These are phyloP conservation scores for Tanypteryx hageni DNA, from an alignment of 2,888 invertebrate genomes.

Conservation along the genomic window DNA sequence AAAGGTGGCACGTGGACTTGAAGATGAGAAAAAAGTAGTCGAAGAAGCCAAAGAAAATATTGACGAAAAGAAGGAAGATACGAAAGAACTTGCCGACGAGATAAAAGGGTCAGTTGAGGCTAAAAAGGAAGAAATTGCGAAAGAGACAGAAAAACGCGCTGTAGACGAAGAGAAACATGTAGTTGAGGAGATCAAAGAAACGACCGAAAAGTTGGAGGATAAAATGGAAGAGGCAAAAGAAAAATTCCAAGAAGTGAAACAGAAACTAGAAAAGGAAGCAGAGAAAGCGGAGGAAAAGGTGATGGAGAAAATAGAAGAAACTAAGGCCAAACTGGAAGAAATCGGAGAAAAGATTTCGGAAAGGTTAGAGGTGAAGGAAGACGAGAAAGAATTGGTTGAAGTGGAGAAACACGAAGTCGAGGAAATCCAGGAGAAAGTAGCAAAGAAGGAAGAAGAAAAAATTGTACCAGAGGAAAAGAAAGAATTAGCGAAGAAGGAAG, in stretches of 20 bases:
- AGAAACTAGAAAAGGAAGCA: not conserved
- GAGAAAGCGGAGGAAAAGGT: conserved; percentile 32
- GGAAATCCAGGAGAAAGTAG: too few species aligned
- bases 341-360: conserved; percentile 11
- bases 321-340: conserved; percentile 40
- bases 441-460: conserved; percentile 51
- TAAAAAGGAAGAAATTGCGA: conserved; percentile 48
- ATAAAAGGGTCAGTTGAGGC: conserved; percentile 53
- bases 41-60: conserved; percentile 60
- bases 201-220: not conserved
- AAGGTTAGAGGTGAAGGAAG: not conserved
- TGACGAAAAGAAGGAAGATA: conserved; percentile 61
- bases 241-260: not conserved
- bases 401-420: conserved; percentile 34
- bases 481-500: conserved; percentile 46
- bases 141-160: conserved; percentile 42
- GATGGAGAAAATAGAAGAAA: not conserved
- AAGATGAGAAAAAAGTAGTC: not conserved
- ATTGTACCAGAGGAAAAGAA: conserved; percentile 1
- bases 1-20: conserved; percentile 29
- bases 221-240: conserved; percentile 21
- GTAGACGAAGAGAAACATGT: conserved; percentile 38
- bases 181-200: not conserved
- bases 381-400: conserved; percentile 46
- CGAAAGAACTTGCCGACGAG: conserved; percentile 65